Base-by-base conservation (phyloP, 2,888 invertebrate genomes). In the Gerris lacustris region DNA sequence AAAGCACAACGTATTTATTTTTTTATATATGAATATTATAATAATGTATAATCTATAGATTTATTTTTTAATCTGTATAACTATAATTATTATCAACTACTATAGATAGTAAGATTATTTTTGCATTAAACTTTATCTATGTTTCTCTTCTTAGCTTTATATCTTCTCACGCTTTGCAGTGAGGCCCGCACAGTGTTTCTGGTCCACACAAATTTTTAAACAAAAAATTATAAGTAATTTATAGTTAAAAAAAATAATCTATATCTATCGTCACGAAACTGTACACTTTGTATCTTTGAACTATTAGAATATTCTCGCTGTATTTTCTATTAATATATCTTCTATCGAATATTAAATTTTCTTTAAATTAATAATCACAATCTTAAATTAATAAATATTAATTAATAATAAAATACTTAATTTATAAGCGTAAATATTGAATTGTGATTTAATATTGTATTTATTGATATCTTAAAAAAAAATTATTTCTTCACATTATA, bases 131-230 rank as follows among this genome's bases (percentile, higher is more conserved):
- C 31, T 2, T 31, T 31, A 31, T 31, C 31, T 31, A 31, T 31
- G 31, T 31, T 31, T 31, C 31, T 31, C 31, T 31, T 31, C 31
- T 31, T 11, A 55, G 15, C 55, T 9, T 9, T 15, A 55, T 55
- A 55, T 55, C 55, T 55, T 55, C 31, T n/a, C 64, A n/a, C 64
- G 17, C 64, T 64, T 17, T 9, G 11, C n/a, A 0, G 71, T 71
- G 71, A 68, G 73, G 73, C 73, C 72, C 73, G 71, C 73, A 72
- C 73, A 72, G 73, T 73, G 69, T 70, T 69, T 72, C 72, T 72
- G 69, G 72, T 72, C 73, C 70, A 73, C 64, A 64, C 64, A 5
- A 9, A 64, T n/a, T n/a, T 18, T 6, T n/a, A 11, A 55, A 15
- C 15, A 55, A 55, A 55, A 2, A 55, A 2, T 31, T 31, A 31